Percentiles rank a stretch among this genome's conserved stretches.
These are phyloP conservation scores for Patagioenas fasciata DNA, from an alignment of 2,113 vertebrate genomes.

Conservation along the genomic window DNA sequence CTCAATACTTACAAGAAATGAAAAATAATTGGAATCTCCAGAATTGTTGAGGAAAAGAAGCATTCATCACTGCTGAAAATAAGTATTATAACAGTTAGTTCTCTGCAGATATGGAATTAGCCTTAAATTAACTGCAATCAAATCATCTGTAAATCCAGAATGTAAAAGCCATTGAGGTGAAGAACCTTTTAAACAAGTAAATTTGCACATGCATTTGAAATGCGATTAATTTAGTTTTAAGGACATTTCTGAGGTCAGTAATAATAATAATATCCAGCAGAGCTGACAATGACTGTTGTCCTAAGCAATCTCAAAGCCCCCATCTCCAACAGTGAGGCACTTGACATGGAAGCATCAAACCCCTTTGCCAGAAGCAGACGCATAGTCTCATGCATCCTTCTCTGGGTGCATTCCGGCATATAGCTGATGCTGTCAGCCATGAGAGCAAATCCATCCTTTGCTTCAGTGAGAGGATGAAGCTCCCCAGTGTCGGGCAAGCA, in stretches of 20 bases:
- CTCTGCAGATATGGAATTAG: not conserved
- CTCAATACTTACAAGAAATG: not conserved
- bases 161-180: not conserved
- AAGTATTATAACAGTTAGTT: not conserved
- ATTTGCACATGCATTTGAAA: not conserved
- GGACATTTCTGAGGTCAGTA: not conserved
- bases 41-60: not conserved
- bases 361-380: not conserved
- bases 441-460: not conserved
- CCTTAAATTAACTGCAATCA: not conserved
- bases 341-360: rapidly evolving
- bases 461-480: not conserved
- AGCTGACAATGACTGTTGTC: rapidly evolving
- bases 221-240: not conserved
- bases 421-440: rapidly evolving
- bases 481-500: rapidly evolving
- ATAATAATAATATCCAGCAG: not conserved
- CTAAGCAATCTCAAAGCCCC: not conserved
- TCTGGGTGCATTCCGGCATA: rapidly evolving
- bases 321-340: rapidly evolving
- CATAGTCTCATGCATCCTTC: rapidly evolving
- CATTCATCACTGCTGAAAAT: not conserved
- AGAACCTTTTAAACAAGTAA: not conserved
- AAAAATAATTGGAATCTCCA: not conserved
- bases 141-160: not conserved